A percentile compares a stretch with the other conserved stretches of the same genome.
These are phyloP conservation scores for Laothoe populi DNA, from an alignment of 2,888 invertebrate species.

Conservation along the genomic window DNA sequence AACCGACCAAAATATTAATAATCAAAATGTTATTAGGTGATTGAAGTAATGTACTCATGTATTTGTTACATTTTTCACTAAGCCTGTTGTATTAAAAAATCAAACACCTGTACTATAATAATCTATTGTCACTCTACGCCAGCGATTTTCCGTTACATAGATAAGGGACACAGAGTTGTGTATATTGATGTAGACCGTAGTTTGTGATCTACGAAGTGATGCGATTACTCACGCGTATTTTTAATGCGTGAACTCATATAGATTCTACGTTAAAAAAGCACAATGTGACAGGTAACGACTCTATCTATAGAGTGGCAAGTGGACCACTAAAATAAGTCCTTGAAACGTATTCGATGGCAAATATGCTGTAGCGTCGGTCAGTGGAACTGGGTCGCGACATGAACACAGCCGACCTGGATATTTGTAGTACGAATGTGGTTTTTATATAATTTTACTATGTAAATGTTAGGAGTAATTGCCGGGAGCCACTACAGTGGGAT, in stretches of 20 bases:
- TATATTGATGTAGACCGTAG: not conserved
- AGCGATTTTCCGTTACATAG: too few species aligned
- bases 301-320: slow-evolving; percentile 53
- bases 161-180: not conserved
- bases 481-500: too few species aligned
- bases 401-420: not conserved
- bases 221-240: not conserved
- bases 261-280: slow-evolving; percentile 22
- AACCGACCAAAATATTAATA: too few species aligned
- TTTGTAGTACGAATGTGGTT: not conserved
- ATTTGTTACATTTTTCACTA: too few species aligned
- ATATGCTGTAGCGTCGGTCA: slow-evolving; percentile 37
- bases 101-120: too few species aligned
- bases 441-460: slow-evolving; percentile 13
- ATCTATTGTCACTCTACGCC: too few species aligned
- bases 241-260: not conserved
- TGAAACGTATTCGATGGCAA: slow-evolving; percentile 50
- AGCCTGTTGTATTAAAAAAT: too few species aligned
- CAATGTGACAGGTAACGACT: slow-evolving; percentile 29
- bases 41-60: too few species aligned
- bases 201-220: not conserved
- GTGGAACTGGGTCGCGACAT: slow-evolving; percentile 36
- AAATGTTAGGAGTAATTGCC: too few species aligned
- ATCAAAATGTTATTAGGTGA: too few species aligned
- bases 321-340: slow-evolving; percentile 56